These are phyloP conservation scores for Gavialis gangeticus DNA, from an alignment of 2,113 vertebrate species.

Conservation along the genomic window DNA sequence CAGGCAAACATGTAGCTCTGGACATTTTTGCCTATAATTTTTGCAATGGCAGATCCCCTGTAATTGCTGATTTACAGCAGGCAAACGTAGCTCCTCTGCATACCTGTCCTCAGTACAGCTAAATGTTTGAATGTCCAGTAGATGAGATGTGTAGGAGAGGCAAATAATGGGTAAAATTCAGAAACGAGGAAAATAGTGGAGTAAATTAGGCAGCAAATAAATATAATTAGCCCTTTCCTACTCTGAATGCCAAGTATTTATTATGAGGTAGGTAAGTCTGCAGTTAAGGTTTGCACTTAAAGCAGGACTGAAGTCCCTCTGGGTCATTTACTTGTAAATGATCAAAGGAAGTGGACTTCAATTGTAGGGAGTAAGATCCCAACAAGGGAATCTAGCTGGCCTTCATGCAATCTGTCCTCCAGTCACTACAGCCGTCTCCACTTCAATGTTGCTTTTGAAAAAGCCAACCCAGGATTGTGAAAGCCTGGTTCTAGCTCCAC, in stretches of 20 bases:
- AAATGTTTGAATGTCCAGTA: rapidly evolving
- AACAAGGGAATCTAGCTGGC: background rate
- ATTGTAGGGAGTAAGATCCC: background rate
- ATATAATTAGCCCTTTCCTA: background rate
- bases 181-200: background rate
- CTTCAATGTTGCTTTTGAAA: background rate
- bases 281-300: background rate
- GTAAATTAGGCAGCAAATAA: background rate
- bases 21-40: slow-evolving; percentile 85
- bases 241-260: background rate
- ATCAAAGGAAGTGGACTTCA: background rate
- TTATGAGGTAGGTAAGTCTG: background rate
- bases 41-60: slow-evolving; percentile 60
- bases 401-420: background rate
- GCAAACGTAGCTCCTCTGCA: background rate
- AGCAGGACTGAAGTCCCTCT: background rate
- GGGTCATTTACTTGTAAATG: background rate
- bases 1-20: slow-evolving; percentile 29
- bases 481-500: background rate
- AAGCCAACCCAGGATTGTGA: background rate
- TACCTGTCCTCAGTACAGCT: background rate
- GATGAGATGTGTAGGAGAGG: background rate
- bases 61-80: background rate
- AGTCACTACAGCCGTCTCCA: too few species aligned
- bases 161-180: background rate